These are phyloP conservation scores for Megaleporinus macrocephalus DNA, from an alignment of 2,113 vertebrate species.

Conservation along the genomic window DNA sequence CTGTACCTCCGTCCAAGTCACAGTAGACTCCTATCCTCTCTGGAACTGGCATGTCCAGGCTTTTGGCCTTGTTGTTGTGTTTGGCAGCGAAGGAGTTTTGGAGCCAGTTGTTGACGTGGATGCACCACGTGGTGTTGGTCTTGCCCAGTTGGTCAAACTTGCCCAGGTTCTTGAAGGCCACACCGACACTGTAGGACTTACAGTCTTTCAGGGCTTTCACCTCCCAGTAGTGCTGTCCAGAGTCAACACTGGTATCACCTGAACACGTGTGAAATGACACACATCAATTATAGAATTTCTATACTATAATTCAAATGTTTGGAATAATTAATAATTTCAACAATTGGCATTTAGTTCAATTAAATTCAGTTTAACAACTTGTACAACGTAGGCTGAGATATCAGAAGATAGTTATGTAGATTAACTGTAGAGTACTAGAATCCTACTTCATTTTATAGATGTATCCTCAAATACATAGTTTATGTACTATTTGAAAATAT, in stretches of 20 bases:
- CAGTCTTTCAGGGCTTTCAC: constrained; percentile 89
- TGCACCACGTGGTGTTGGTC: constrained; percentile 88
- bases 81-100: constrained; percentile 90
- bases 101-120: constrained; percentile 93
- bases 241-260: constrained; percentile 87
- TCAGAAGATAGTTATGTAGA: too few relatives aligned
- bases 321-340: background rate
- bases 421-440: too few relatives aligned
- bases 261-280: background rate
- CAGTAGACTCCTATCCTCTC: constrained; percentile 91
- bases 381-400: too few relatives aligned
- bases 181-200: constrained; percentile 90
- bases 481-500: too few relatives aligned
- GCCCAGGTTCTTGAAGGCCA: constrained; percentile 86
- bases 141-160: constrained; percentile 94
- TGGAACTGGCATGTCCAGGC: constrained; percentile 82
- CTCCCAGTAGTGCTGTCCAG: constrained; percentile 93
- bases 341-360: too few relatives aligned
- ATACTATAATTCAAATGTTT: background rate
- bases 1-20: constrained; percentile 88
- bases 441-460: too few relatives aligned
- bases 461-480: too few relatives aligned
- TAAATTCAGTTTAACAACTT: too few relatives aligned
- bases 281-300: background rate
- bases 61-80: constrained; percentile 92